Evolutionary conservation across 2,113 vertebrate genomes (phyloP).

Genomic region (Poecile atricapillus): DNA sequence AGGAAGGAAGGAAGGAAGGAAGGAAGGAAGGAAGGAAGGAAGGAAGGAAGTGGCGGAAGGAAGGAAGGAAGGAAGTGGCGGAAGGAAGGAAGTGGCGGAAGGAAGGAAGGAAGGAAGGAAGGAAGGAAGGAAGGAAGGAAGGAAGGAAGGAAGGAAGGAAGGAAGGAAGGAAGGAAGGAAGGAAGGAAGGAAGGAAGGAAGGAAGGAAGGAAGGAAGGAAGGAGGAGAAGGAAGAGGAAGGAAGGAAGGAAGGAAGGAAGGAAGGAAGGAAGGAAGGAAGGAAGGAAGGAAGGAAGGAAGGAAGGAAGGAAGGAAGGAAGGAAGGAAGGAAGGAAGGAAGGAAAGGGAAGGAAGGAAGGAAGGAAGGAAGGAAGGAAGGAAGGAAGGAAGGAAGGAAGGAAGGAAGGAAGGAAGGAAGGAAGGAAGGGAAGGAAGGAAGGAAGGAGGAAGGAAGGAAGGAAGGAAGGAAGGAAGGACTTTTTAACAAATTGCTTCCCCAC

Average conservation of each 20-base stretch:
- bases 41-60: accelerated
- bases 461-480: neutral
- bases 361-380: neutral
- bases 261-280: neutral
- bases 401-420: too few relatives aligned
- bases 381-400: too few relatives aligned
- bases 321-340: too few relatives aligned
- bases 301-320: accelerated
- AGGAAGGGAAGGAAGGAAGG: accelerated
- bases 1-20: too few relatives aligned
- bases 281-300: too few relatives aligned
- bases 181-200: accelerated
- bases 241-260: neutral
- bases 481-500: neutral
- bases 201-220: accelerated
- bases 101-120: neutral
- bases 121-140: neutral
- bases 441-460: neutral
- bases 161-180: too few relatives aligned
- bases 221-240: neutral
- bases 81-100: neutral
- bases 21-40: too few relatives aligned
- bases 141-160: too few relatives aligned
- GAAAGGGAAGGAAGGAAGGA: neutral
- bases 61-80: accelerated